phyloP scores from a whole-genome alignment of 2,797 vertebrate species.

The Phrynocephalus vlangalii region DNA sequence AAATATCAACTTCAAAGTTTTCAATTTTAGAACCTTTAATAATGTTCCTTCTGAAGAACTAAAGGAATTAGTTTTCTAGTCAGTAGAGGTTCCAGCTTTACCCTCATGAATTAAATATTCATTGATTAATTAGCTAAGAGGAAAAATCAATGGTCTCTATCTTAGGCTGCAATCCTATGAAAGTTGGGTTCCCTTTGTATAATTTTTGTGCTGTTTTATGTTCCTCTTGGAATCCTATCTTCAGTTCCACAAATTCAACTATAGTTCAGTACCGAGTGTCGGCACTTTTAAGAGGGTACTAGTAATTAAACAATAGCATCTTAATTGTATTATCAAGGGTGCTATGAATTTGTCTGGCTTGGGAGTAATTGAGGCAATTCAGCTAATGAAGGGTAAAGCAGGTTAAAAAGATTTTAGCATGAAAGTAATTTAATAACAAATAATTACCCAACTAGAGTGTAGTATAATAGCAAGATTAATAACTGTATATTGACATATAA shows the following conservation, averaged over 20 bases:
- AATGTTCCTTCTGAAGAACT: neutral
- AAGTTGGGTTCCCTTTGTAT: neutral
- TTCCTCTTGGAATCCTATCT: neutral
- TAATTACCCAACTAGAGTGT: neutral
- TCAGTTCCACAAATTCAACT: slow-evolving; percentile 29
- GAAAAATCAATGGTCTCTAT: neutral
- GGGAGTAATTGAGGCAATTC: slow-evolving; percentile 7
- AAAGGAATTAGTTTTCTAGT: neutral
- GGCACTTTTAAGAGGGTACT: neutral
- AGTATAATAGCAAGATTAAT: neutral
- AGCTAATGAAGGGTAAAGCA: neutral
- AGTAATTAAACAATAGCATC: neutral
- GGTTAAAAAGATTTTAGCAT: slow-evolving; percentile 11
- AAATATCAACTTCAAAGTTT: slow-evolving; percentile 54
- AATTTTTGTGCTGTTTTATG: neutral
- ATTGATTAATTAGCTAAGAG: neutral
- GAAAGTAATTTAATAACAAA: slow-evolving; percentile 18
- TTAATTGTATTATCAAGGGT: slow-evolving; percentile 20
- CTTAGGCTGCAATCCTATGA: neutral
- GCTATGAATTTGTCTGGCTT: neutral
- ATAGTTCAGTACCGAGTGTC: slow-evolving; percentile 16
- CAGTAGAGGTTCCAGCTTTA: neutral
- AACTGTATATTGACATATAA: neutral
- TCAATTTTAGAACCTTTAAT: slow-evolving; percentile 19
- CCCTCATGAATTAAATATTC: neutral